A percentile compares a stretch with the other conserved stretches of the same genome.
These are phyloP conservation scores for Phthorimaea operculella DNA, from an alignment of 1,140 invertebrate species.

Conservation along the genomic window DNA sequence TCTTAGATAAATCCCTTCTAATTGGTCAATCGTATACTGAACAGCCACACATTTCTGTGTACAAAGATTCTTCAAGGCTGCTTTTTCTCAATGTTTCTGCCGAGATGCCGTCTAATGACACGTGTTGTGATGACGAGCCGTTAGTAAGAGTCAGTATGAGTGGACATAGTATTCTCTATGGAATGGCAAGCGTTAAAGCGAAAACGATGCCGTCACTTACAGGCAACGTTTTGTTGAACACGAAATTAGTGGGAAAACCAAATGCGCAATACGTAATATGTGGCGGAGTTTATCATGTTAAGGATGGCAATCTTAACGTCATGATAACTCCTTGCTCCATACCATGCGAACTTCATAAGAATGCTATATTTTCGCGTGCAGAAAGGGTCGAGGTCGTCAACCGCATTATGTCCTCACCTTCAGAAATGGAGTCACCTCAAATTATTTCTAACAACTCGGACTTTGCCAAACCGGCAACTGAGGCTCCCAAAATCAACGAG, in stretches of 20 bases:
- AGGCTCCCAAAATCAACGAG: neutral
- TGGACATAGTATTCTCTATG: constrained; percentile 6
- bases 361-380: constrained; percentile 12
- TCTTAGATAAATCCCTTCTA: constrained; percentile 15
- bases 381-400: constrained; percentile 8
- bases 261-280: constrained; percentile 8
- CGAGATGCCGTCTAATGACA: neutral
- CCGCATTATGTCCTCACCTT: neutral
- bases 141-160: constrained; percentile 4
- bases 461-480: neutral
- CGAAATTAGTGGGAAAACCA: constrained; percentile 13
- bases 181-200: constrained; percentile 9
- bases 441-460: neutral
- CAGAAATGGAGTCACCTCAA: neutral
- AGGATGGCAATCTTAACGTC: constrained; percentile 3
- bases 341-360: constrained; percentile 9
- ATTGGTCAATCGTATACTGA: constrained; percentile 18
- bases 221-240: constrained; percentile 11
- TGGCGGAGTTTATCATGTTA: constrained; percentile 14
- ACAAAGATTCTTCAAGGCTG: constrained; percentile 14
- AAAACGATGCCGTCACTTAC: neutral
- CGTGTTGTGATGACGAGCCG: neutral
- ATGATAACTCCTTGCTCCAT: constrained; percentile 10
- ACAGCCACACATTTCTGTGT: constrained; percentile 16
- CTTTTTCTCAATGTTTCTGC: constrained; percentile 9